Conservation (phyloP, 2,797 vertebrate genomes). For the Karalla daura region DNA sequence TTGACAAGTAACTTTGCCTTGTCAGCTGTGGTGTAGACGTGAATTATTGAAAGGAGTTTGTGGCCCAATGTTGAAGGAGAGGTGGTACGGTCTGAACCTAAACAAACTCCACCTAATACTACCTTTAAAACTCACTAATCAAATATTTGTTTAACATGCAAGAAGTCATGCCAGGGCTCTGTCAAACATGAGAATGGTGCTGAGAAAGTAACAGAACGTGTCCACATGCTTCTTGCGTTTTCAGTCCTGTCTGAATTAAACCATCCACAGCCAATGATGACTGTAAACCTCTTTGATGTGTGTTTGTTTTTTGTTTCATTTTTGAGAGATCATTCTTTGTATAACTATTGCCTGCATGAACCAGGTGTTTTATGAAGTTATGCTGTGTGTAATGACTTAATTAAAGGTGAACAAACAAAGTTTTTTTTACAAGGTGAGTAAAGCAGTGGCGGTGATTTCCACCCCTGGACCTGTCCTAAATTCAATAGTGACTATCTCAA, state of each 20-base stretch:
- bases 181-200: too few relatives aligned
- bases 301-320: background rate
- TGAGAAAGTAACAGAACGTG: background rate
- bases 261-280: background rate
- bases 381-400: background rate
- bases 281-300: background rate
- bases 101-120: too few relatives aligned
- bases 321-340: background rate
- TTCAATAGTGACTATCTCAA: conserved; percentile 49
- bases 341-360: background rate
- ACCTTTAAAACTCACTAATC: too few relatives aligned
- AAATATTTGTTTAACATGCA: too few relatives aligned
- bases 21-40: background rate
- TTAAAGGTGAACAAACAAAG: conserved; percentile 6
- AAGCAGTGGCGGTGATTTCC: background rate
- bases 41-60: conserved; percentile 13
- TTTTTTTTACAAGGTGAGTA: conserved; percentile 13
- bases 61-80: background rate
- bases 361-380: background rate
- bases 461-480: conserved; percentile 13
- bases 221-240: background rate
- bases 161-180: too few relatives aligned
- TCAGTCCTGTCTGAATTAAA: background rate
- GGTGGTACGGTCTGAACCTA: too few relatives aligned
- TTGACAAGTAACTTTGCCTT: conserved; percentile 13